Base-by-base conservation (phyloP, 2,113 vertebrate species). In the Cynoglossus semilaevis region DNA sequence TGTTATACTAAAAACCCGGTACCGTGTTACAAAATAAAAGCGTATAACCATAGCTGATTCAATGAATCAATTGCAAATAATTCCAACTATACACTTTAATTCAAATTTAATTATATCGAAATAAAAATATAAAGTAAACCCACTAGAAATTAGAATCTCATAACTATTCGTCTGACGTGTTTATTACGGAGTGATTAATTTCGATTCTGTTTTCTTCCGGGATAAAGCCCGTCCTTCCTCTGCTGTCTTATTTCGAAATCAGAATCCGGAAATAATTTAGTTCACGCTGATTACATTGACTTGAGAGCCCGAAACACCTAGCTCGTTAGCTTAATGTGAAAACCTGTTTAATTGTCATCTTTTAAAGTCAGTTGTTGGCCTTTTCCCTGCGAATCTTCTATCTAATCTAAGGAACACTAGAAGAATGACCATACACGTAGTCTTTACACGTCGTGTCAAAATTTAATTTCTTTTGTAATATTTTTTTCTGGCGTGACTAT, bases 241-340 rank as follows among this genome's bases (percentile, higher is more conserved):
- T 35, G 0, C 2, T 1, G 0, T n/a, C 53, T 70, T 81, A 79
- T 35, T 79, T 60, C 82, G 70, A 85, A 85, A 73, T 0, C 0
- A 0, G 0, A 0, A 17, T 18, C 50, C 34, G 70, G 75, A 80
- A 35, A 55, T 55, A 8, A 9, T 22, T 15, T 0, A 0, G 0
- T 29, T 13, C 1, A 14, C 1, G 8, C 35, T 19, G 0, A 6
- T 0, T n/a, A 15, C 0, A 38, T 41, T 67, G 15, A 46, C 17
- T 2, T 1, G 4, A 4, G 46, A 64, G 14, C 9, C 15, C 4
- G 10, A 1, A 35, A 66, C 56, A 41, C 12, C 18, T 85, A 85
- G 77, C 85, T 50, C 62, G 45, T 5, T 29, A 63, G 77, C 75
- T 82, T 77, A 44, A 55, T 42, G 54, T 54, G 55, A 44, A 67